A percentile compares a stretch with the other conserved stretches of the same genome.
Evolutionary conservation across 2,888 invertebrate genomes (phyloP).

Genomic region (Ichneumon xanthorius): DNA sequence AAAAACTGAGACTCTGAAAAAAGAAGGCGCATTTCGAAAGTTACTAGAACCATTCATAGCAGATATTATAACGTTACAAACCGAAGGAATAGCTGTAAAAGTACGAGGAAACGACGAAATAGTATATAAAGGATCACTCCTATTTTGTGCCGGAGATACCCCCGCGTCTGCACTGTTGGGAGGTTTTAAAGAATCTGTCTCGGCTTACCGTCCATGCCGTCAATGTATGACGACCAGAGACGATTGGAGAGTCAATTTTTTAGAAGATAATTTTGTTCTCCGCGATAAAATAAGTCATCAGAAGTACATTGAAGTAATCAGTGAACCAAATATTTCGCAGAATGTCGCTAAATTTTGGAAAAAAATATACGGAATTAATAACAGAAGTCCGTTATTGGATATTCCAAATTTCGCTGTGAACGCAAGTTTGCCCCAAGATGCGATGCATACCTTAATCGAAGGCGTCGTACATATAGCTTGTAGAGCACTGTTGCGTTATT

Average conservation of each 20-base stretch:
- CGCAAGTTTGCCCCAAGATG: constrained; percentile 47
- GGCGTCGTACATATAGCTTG: constrained; percentile 37
- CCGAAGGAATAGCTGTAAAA: constrained; percentile 60
- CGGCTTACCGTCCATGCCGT: constrained; percentile 69
- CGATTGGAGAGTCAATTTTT: constrained; percentile 35
- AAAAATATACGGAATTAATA: too few species aligned
- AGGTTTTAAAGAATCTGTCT: constrained; percentile 70
- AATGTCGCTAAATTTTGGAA: too few species aligned
- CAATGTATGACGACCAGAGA: constrained; percentile 56
- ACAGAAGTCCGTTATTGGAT: background rate
- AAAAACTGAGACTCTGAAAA: constrained; percentile 63
- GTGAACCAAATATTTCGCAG: too few species aligned
- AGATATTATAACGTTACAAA: constrained; percentile 64
- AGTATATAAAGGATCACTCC: constrained; percentile 68
- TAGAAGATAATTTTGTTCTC: constrained; percentile 29
- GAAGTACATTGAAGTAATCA: background rate
- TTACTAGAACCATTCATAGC: constrained; percentile 66
- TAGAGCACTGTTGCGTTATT: constrained; percentile 63
- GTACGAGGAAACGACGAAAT: constrained; percentile 37
- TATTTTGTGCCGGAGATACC: constrained; percentile 69
- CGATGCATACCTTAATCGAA: constrained; percentile 70
- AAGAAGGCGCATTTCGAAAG: constrained; percentile 50
- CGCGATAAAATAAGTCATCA: constrained; percentile 36
- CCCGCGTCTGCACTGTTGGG: constrained; percentile 68
- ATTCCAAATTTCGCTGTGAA: constrained; percentile 43